A percentile compares a stretch with the other conserved stretches of the same genome.
Evolutionary conservation across 2,113 vertebrate species (phyloP).

Genomic region (Speoplatyrhinus poulsoni): DNA sequence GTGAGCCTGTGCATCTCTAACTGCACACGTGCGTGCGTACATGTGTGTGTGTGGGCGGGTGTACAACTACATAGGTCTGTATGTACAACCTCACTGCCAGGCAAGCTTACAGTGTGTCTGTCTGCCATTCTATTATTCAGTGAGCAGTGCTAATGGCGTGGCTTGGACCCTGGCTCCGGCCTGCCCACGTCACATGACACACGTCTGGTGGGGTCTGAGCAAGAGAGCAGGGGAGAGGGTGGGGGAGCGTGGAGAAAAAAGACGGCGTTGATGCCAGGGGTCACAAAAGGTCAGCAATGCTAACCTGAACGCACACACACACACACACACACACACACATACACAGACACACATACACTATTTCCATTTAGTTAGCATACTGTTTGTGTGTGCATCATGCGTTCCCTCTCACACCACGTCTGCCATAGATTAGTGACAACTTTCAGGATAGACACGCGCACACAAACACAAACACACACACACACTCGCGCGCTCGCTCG

Average conservation of each 20-base stretch:
- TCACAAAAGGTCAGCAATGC: slow-evolving; percentile 13
- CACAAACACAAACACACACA: not conserved
- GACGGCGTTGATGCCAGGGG: not conserved
- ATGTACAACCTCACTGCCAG: not conserved
- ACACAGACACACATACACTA: too few relatives aligned
- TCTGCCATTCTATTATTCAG: slow-evolving; percentile 39
- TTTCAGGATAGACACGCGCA: not conserved
- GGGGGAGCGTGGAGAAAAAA: slow-evolving; percentile 19
- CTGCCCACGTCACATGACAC: slow-evolving; percentile 42
- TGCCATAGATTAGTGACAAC: too few relatives aligned
- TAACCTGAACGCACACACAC: not conserved
- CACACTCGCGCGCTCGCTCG: not conserved
- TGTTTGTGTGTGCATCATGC: too few relatives aligned
- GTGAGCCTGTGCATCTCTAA: not conserved
- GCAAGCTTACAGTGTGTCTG: not conserved
- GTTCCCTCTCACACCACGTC: too few relatives aligned
- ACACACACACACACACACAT: not conserved
- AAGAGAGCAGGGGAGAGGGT: slow-evolving; percentile 2
- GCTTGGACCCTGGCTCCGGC: slow-evolving; percentile 46
- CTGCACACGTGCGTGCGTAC: not conserved
- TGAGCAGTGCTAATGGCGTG: slow-evolving; percentile 53
- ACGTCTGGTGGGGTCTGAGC: not conserved
- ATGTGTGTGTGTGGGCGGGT: slow-evolving; percentile 14
- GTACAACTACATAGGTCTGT: not conserved
- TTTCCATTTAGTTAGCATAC: too few relatives aligned